phyloP scores from a whole-genome alignment of 1,140 invertebrate species.

The Eupristina koningsbergeri region DNA sequence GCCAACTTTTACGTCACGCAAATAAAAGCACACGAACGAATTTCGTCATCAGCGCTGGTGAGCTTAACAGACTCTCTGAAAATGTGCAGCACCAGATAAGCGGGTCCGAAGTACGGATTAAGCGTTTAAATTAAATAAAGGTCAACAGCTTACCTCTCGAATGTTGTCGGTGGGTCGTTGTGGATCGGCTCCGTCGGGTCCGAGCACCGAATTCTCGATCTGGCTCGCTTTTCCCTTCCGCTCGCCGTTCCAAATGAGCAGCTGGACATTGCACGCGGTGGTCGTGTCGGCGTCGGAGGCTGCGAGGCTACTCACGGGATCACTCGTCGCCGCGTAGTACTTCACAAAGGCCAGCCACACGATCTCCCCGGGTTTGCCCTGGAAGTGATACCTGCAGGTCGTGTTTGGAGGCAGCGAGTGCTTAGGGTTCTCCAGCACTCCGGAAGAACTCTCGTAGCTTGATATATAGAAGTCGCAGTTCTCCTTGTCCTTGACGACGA shows the following conservation, averaged over 20 bases:
- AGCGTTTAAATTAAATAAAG: neutral
- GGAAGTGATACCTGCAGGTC: slow-evolving; percentile 81
- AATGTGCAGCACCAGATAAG: neutral
- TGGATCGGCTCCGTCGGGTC: slow-evolving; percentile 59
- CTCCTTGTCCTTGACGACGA: slow-evolving; percentile 80
- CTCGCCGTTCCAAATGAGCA: slow-evolving; percentile 83
- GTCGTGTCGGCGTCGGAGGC: slow-evolving; percentile 65
- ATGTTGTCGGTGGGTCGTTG: slow-evolving; percentile 57
- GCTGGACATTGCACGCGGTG: slow-evolving; percentile 82
- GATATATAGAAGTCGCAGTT: slow-evolving; percentile 85
- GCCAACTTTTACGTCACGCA: too few relatives aligned
- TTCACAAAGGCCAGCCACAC: slow-evolving; percentile 90
- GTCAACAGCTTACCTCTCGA: slow-evolving; percentile 60
- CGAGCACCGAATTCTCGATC: slow-evolving; percentile 44
- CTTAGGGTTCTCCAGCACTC: slow-evolving; percentile 82
- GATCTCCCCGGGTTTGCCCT: slow-evolving; percentile 82
- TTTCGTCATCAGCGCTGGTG: neutral
- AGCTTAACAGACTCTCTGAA: neutral
- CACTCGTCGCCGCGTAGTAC: slow-evolving; percentile 81
- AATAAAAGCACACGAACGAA: too few relatives aligned
- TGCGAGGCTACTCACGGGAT: slow-evolving; percentile 78
- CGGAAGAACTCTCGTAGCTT: slow-evolving; percentile 82
- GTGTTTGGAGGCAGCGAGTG: slow-evolving; percentile 90
- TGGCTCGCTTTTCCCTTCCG: slow-evolving; percentile 52
- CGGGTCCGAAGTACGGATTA: neutral